Conservation (phyloP, 2,113 vertebrate species). For the Lucifuga dentata region DNA sequence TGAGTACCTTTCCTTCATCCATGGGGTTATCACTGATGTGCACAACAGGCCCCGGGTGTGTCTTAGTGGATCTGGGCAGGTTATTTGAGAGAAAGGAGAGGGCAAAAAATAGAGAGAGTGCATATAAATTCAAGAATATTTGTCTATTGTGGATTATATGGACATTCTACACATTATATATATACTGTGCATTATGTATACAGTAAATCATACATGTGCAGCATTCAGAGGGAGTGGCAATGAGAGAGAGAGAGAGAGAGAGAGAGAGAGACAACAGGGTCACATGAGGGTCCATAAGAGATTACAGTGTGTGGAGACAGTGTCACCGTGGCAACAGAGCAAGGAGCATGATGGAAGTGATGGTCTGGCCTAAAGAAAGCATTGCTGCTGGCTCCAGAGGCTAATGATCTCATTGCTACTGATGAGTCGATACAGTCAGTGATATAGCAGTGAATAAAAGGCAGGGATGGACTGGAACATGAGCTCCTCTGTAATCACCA, state of each 20-base stretch:
- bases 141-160: background rate
- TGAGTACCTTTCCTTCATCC: conserved; percentile 97
- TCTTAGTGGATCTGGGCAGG: conserved; percentile 92
- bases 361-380: conserved; percentile 64
- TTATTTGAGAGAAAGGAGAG: conserved; percentile 39
- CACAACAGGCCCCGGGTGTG: conserved; percentile 96
- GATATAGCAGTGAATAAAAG: conserved; percentile 43
- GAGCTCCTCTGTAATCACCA: conserved; percentile 30
- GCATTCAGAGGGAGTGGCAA: conserved; percentile 1
- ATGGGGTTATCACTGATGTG: conserved; percentile 99
- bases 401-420: conserved; percentile 72
- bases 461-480: conserved; percentile 29
- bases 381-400: conserved; percentile 60
- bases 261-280: conserved; percentile 41
- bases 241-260: conserved; percentile 1
- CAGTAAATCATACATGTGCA: background rate
- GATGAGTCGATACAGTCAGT: conserved; percentile 65
- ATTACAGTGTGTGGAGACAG: conserved; percentile 66
- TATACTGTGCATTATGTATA: too few relatives aligned
- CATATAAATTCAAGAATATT: background rate
- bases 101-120: conserved; percentile 6
- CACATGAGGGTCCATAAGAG: conserved; percentile 69
- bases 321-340: conserved; percentile 77
- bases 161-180: too few relatives aligned
- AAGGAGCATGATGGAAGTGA: conserved; percentile 58